Evolutionary conservation across 2,797 vertebrate species (phyloP).

Genomic region (Phalloptychus januarius): DNA sequence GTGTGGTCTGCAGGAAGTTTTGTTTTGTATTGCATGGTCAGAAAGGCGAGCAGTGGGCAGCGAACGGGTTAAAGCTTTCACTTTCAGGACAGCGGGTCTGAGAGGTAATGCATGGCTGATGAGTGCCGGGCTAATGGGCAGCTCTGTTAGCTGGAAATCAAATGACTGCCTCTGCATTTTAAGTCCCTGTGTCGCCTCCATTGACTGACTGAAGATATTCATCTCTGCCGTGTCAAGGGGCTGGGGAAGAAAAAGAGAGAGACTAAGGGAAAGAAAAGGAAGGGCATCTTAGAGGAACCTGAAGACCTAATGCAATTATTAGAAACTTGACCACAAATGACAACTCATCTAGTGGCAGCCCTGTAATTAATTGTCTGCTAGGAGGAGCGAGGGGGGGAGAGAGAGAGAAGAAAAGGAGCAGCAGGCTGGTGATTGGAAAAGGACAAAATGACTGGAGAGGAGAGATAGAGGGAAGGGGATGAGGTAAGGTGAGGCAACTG

Average conservation of each 20-base stretch:
- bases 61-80: slow-evolving; percentile 62
- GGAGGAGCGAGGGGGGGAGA: slow-evolving; percentile 36
- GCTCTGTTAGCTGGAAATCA: slow-evolving; percentile 79
- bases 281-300: slow-evolving; percentile 51
- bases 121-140: slow-evolving; percentile 79
- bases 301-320: slow-evolving; percentile 77
- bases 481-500: slow-evolving; percentile 60
- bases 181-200: slow-evolving; percentile 72
- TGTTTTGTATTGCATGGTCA: not conserved
- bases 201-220: slow-evolving; percentile 79
- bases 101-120: slow-evolving; percentile 78
- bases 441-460: slow-evolving; percentile 46
- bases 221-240: slow-evolving; percentile 71
- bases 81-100: slow-evolving; percentile 54
- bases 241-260: slow-evolving; percentile 26
- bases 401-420: slow-evolving; percentile 24
- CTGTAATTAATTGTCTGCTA: slow-evolving; percentile 78
- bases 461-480: slow-evolving; percentile 42
- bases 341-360: slow-evolving; percentile 70
- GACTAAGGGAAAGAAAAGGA: slow-evolving; percentile 23
- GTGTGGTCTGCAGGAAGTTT: not conserved
- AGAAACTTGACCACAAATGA: slow-evolving; percentile 79
- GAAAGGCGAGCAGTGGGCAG: slow-evolving; percentile 22
- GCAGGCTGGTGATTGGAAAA: slow-evolving; percentile 40
- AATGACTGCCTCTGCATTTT: slow-evolving; percentile 81